Conservation (phyloP, 1,140 invertebrate species). For the Berghia stephanieae region DNA sequence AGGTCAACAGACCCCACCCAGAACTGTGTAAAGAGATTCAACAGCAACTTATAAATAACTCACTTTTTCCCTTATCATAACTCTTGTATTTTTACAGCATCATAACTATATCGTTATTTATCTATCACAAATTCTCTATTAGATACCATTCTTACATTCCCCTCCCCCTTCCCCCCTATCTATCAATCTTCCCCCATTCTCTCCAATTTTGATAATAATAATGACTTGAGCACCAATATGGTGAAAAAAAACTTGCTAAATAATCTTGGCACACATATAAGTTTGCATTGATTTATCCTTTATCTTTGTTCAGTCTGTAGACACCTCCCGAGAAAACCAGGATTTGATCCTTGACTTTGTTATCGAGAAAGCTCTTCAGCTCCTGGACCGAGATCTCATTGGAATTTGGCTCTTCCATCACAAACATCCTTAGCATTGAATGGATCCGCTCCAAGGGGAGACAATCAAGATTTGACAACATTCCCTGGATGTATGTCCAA, state of each 20-base stretch:
- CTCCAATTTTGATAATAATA: no score
- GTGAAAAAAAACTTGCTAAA: no score
- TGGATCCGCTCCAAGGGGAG: conserved; percentile 93
- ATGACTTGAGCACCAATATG: no score
- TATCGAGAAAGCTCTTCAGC: conserved; percentile 87
- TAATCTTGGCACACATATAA: no score
- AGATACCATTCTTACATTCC: no score
- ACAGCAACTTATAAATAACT: neutral
- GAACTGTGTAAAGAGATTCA: no score
- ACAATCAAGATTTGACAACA: conserved; percentile 94
- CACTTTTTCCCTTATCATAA: no score
- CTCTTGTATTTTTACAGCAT: neutral
- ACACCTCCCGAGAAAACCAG: conserved; percentile 84
- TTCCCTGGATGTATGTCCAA: conserved; percentile 96
- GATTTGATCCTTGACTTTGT: conserved; percentile 90
- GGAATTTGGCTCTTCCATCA: conserved; percentile 78
- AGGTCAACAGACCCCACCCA: no score
- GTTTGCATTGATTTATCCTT: no score
- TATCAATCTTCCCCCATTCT: no score
- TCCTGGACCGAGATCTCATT: conserved; percentile 89
- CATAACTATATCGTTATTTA: neutral
- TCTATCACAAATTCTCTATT: no score
- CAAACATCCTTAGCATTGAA: conserved; percentile 96
- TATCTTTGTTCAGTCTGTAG: conserved; percentile 79
- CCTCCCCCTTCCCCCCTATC: no score